Evolutionary conservation across 2,888 invertebrate genomes (phyloP).

Genomic region (Aphidoletes aphidimyza): DNA sequence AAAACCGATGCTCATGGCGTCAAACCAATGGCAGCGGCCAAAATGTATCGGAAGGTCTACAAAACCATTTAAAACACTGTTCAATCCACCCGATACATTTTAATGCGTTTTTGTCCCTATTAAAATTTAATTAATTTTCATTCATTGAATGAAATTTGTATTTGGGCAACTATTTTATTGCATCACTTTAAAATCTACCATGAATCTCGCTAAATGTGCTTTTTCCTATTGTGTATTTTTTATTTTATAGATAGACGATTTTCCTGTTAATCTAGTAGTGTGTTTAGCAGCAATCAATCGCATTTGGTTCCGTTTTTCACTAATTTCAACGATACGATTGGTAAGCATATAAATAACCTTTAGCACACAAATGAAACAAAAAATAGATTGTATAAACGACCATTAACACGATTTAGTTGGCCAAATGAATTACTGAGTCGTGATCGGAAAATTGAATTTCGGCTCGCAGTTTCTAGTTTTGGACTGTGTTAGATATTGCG

Average conservation of each 20-base stretch:
- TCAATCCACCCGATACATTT: neutral
- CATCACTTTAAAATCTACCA: neutral
- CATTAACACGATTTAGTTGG: slow-evolving; percentile 12
- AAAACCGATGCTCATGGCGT: slow-evolving; percentile 3
- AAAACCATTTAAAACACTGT: neutral
- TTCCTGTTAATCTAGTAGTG: neutral
- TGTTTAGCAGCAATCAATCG: neutral
- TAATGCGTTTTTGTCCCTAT: neutral
- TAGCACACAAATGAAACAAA: neutral
- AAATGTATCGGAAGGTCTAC: neutral
- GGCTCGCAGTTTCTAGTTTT: neutral
- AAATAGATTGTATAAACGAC: neutral
- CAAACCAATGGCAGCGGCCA: neutral
- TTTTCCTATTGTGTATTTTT: neutral
- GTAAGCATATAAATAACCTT: slow-evolving; percentile 21
- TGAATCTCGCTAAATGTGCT: neutral
- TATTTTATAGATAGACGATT: neutral
- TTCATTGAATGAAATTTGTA: neutral
- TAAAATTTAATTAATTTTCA: slow-evolving; percentile 14
- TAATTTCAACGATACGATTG: neutral
- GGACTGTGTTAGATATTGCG: neutral
- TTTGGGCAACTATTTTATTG: neutral
- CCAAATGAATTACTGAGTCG: slow-evolving; percentile 15
- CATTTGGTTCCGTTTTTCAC: neutral
- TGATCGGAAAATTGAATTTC: slow-evolving; percentile 12